Conservation (phyloP, 2,797 vertebrate species). For the Bovichtus diacanthus region DNA sequence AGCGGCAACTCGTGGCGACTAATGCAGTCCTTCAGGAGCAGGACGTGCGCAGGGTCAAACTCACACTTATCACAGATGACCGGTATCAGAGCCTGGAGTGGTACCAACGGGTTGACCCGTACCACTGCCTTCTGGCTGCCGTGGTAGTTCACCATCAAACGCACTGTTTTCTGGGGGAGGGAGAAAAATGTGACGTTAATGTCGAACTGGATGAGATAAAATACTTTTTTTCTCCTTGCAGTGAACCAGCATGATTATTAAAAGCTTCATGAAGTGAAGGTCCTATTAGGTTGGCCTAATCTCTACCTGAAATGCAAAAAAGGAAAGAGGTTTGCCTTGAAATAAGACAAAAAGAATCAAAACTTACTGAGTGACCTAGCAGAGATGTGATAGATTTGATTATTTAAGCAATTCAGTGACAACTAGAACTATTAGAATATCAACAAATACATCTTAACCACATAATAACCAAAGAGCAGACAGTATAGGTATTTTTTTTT, state of each 20-base stretch:
- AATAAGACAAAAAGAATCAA: not conserved
- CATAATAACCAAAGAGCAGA: not conserved
- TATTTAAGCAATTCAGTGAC: not conserved
- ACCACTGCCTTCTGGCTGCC: slow-evolving; percentile 94
- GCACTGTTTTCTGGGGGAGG: slow-evolving; percentile 90
- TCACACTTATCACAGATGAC: slow-evolving; percentile 96
- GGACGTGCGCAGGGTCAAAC: slow-evolving; percentile 89
- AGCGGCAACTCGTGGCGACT: slow-evolving; percentile 91
- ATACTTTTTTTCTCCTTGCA: not conserved
- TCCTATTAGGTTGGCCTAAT: not conserved
- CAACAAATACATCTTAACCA: not conserved
- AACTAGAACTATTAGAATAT: not conserved
- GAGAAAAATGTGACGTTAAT: slow-evolving; percentile 3
- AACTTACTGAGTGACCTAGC: not conserved
- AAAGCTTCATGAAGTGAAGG: not conserved
- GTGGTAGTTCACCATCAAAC: slow-evolving; percentile 95
- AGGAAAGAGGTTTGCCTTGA: not conserved
- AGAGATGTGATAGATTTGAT: not conserved
- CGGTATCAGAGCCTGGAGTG: slow-evolving; percentile 89
- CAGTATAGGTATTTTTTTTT: not conserved
- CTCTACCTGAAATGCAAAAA: not conserved
- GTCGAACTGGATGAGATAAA: slow-evolving; percentile 3
- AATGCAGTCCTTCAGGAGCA: slow-evolving; percentile 89
- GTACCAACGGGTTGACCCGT: slow-evolving; percentile 91
- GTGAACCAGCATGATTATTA: not conserved